Conservation (phyloP, 2,113 vertebrate species). For the Ifrita kowaldi region DNA sequence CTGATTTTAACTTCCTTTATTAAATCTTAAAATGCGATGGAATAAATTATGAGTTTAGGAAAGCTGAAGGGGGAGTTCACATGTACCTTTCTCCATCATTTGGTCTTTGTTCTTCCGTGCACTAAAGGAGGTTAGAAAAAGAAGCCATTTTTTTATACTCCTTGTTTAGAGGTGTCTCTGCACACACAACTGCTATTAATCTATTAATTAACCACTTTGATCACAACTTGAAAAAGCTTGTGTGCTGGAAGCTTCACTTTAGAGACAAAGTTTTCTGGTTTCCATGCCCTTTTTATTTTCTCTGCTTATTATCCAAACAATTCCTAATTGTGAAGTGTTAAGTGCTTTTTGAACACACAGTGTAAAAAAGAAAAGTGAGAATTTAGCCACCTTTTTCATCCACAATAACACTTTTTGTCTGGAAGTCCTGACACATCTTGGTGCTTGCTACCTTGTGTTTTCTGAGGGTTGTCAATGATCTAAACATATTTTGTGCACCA, state of each 20-base stretch:
- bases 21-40: neutral
- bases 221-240: neutral
- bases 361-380: neutral
- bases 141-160: neutral
- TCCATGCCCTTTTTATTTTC: neutral
- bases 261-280: neutral
- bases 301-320: neutral
- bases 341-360: neutral
- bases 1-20: neutral
- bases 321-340: neutral
- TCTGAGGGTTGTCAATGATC: neutral
- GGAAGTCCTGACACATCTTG: neutral
- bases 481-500: neutral
- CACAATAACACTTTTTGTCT: neutral
- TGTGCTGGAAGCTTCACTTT: neutral
- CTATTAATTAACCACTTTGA: slow-evolving; percentile 9
- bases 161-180: neutral
- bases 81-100: neutral
- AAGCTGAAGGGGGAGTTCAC: neutral
- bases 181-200: neutral
- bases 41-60: neutral
- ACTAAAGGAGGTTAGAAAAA: neutral
- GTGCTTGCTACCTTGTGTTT: neutral
- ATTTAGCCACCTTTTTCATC: neutral
- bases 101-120: neutral